Percentiles rank a stretch among this genome's conserved stretches.
Evolutionary conservation across 2,113 vertebrate species (phyloP).

Genomic region (Corvus cornix): DNA sequence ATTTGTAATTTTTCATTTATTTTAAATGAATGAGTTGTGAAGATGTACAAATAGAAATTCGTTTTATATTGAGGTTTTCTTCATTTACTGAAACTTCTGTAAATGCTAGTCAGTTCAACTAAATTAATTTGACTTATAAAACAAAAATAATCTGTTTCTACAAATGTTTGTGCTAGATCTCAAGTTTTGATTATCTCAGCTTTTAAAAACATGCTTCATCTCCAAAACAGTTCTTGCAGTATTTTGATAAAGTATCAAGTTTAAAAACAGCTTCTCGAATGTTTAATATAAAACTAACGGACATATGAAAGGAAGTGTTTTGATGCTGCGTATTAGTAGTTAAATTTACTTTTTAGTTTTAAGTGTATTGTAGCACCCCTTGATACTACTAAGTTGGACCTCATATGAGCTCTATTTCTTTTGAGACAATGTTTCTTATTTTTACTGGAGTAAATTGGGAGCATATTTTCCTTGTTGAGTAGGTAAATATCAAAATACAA

Average conservation of each 20-base stretch:
- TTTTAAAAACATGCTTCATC: not conserved
- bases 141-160: not conserved
- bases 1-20: not conserved
- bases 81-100: not conserved
- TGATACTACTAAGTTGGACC: not conserved
- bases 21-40: not conserved
- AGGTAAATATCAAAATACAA: not conserved
- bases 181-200: not conserved
- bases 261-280: not conserved
- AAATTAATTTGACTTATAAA: not conserved
- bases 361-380: not conserved
- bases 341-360: not conserved
- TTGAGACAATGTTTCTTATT: not conserved
- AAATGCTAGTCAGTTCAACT: not conserved
- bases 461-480: not conserved
- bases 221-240: not conserved
- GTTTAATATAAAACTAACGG: not conserved
- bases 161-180: not conserved
- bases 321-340: not conserved
- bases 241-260: not conserved
- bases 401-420: not conserved
- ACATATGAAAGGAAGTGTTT: not conserved
- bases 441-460: not conserved
- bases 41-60: not conserved
- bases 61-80: not conserved